Conservation (phyloP, 2,888 invertebrate genomes). For the Globia sparganii region DNA sequence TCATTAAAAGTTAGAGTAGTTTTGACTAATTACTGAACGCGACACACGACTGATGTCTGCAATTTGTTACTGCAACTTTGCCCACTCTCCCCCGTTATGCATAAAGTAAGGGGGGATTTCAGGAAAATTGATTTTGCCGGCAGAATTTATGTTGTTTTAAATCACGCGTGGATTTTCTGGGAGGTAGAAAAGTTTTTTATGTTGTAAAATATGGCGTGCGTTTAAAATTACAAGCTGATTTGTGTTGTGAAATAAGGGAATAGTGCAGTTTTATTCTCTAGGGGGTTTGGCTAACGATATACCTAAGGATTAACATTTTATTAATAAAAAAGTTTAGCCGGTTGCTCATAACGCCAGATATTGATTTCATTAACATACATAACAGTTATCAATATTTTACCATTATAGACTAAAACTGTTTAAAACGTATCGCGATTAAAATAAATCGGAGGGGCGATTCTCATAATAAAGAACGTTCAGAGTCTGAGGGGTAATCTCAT, state of each 20-base stretch:
- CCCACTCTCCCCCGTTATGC: constrained; percentile 53
- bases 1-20: constrained; percentile 78
- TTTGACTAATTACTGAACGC: constrained; percentile 76
- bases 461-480: too few relatives aligned
- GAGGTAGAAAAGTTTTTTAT: constrained; percentile 27
- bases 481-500: too few relatives aligned
- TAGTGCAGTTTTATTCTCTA: background rate
- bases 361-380: background rate
- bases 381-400: background rate
- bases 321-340: background rate
- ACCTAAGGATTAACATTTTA: background rate
- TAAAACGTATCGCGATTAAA: background rate
- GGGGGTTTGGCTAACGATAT: background rate
- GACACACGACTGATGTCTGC: constrained; percentile 74
- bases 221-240: constrained; percentile 1
- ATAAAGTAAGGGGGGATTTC: constrained; percentile 48
- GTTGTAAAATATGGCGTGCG: constrained; percentile 10
- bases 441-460: background rate
- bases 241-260: background rate
- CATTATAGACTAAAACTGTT: background rate
- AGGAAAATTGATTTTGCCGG: constrained; percentile 58
- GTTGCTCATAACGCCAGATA: background rate
- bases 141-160: constrained; percentile 59
- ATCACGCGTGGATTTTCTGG: constrained; percentile 38
- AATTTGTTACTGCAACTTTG: constrained; percentile 73